phyloP scores from a whole-genome alignment of 2,113 vertebrate species.

The Nerophis ophidion region DNA sequence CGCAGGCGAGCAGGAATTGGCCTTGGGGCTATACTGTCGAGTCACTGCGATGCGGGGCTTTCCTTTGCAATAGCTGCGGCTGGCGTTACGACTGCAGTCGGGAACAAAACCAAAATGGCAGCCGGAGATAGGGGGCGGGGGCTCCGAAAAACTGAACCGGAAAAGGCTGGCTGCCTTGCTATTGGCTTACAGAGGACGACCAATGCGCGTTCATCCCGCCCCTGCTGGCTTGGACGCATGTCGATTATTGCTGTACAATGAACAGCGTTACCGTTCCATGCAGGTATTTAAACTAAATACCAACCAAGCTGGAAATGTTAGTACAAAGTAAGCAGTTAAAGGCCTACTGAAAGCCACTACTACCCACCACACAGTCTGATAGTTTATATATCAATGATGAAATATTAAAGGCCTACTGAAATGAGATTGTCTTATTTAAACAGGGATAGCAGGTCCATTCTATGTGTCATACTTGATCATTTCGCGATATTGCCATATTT shows the following conservation, averaged over 20 bases:
- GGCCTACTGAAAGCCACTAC: too few relatives aligned
- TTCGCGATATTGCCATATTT: too few relatives aligned
- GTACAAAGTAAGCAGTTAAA: too few relatives aligned
- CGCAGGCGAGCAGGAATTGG: constrained; percentile 29
- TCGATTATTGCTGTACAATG: constrained; percentile 48
- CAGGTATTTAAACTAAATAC: neutral
- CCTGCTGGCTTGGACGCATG: constrained; percentile 17
- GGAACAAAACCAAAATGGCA: constrained; percentile 86
- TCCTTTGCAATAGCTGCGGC: constrained; percentile 53
- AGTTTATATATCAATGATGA: too few relatives aligned
- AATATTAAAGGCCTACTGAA: too few relatives aligned
- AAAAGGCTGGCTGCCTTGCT: constrained; percentile 39
- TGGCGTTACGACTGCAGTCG: constrained; percentile 68
- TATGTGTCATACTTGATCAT: too few relatives aligned
- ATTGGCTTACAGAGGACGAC: constrained; percentile 43
- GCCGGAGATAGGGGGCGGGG: constrained; percentile 68
- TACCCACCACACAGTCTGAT: too few relatives aligned
- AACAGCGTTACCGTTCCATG: constrained; percentile 13
- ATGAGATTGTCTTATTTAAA: too few relatives aligned
- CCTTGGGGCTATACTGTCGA: constrained; percentile 70
- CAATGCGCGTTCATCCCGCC: constrained; percentile 34
- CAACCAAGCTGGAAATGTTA: neutral
- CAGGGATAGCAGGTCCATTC: too few relatives aligned
- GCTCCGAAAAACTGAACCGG: constrained; percentile 53
- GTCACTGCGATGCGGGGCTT: constrained; percentile 63